Evolutionary conservation across 1,140 invertebrate species (phyloP).

Genomic region (Heliconius melpomene): DNA sequence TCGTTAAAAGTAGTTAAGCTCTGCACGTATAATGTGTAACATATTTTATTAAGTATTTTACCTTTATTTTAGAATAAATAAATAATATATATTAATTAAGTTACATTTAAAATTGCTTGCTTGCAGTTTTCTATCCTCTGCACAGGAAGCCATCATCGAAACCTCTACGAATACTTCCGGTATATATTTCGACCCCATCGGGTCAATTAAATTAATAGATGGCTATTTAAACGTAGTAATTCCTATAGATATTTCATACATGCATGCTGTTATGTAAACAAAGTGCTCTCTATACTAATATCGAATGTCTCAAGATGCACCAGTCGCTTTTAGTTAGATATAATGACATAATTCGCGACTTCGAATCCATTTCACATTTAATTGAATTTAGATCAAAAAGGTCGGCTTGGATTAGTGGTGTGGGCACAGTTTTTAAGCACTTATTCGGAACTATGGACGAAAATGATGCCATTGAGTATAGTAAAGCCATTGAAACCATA

Average conservation of each 20-base stretch:
- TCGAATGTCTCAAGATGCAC: background rate
- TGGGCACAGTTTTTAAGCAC: conserved; percentile 34
- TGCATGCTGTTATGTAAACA: background rate
- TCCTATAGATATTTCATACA: background rate
- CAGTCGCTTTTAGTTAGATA: background rate
- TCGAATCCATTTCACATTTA: conserved; percentile 24
- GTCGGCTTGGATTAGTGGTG: conserved; percentile 28
- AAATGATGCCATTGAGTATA: conserved; percentile 36
- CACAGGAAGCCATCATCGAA: background rate
- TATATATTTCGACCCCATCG: conserved; percentile 1
- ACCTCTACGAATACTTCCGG: background rate
- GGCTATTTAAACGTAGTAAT: background rate
- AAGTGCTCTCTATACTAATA: background rate
- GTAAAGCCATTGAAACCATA: conserved; percentile 31
- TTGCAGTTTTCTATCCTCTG: too few species aligned
- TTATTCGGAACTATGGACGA: conserved; percentile 37
- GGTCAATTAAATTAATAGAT: background rate
- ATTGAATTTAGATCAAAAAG: conserved; percentile 28
- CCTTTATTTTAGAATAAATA: background rate
- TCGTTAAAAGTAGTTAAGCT: too few species aligned
- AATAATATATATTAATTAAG: too few species aligned
- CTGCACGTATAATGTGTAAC: background rate
- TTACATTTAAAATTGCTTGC: too few species aligned
- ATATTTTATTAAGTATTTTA: background rate
- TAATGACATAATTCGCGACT: conserved; percentile 20